phyloP scores from a whole-genome alignment of 2,797 vertebrate genomes.

The Orientallactaga sibirica region DNA sequence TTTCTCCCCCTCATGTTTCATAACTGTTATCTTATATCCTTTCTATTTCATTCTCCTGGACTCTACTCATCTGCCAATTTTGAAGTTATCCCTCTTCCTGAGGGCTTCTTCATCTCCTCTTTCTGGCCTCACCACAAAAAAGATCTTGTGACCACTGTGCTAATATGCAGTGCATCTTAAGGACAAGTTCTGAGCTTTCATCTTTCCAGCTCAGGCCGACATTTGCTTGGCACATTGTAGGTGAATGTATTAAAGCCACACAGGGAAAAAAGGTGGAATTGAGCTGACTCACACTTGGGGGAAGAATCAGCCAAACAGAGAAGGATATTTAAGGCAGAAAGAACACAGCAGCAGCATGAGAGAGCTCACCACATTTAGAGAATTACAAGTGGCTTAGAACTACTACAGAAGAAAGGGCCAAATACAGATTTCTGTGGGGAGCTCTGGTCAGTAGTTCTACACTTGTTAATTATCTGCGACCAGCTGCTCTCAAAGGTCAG shows the following conservation, averaged over 20 bases:
- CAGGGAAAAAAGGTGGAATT: constrained; percentile 33
- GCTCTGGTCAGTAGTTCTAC: background rate
- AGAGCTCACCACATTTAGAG: background rate
- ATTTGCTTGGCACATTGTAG: background rate
- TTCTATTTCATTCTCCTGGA: background rate
- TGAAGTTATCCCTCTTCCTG: background rate
- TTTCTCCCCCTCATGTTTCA: background rate
- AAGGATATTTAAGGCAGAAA: background rate
- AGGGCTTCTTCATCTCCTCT: background rate
- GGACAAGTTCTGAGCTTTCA: background rate
- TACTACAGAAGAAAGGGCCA: background rate
- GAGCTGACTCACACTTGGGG: background rate
- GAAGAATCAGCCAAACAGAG: background rate
- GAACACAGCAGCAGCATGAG: background rate
- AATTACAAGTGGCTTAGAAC: background rate
- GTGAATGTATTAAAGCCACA: constrained; percentile 6
- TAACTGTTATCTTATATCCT: background rate
- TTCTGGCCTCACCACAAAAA: background rate
- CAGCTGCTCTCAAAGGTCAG: constrained; percentile 29
- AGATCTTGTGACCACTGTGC: background rate
- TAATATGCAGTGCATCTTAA: background rate
- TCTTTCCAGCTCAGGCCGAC: background rate
- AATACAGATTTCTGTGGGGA: background rate
- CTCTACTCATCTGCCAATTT: constrained; percentile 13
- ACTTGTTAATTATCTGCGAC: background rate